Conservation (phyloP, 1,140 invertebrate species). For the Theocolax elegans region DNA sequence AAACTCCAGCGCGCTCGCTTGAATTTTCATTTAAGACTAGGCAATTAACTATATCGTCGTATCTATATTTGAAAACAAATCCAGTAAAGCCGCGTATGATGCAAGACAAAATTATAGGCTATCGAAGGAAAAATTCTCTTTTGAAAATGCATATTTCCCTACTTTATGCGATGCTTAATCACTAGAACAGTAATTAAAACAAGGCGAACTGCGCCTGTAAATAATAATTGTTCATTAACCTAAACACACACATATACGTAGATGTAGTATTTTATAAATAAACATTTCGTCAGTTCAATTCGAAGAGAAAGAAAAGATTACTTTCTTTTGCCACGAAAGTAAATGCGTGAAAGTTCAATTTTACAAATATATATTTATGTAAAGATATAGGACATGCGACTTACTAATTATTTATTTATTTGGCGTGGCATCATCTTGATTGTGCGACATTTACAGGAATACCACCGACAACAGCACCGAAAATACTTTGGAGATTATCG, state of each 20-base stretch:
- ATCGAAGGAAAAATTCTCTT: neutral
- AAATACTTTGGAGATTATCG: conserved; percentile 34
- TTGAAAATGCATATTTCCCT: neutral
- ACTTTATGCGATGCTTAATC: neutral
- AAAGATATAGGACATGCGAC: too few relatives aligned
- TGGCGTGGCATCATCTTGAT: too few relatives aligned
- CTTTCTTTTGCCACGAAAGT: too few relatives aligned
- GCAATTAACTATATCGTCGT: neutral
- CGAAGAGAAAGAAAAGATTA: too few relatives aligned
- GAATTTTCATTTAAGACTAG: neutral
- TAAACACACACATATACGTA: too few relatives aligned
- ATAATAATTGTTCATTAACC: too few relatives aligned
- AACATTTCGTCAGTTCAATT: too few relatives aligned
- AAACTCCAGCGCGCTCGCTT: too few relatives aligned
- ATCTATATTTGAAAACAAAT: conserved; percentile 4
- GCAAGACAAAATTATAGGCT: conserved; percentile 16
- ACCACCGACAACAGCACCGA: conserved; percentile 5
- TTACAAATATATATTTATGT: too few relatives aligned
- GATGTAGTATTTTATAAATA: too few relatives aligned
- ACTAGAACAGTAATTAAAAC: neutral
- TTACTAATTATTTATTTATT: too few relatives aligned
- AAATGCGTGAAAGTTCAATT: too few relatives aligned
- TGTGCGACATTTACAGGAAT: neutral
- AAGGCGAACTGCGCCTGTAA: neutral
- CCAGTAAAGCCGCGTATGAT: neutral